Evolutionary conservation across 2,113 vertebrate species (phyloP).

Genomic region (Aphelocoma coerulescens): DNA sequence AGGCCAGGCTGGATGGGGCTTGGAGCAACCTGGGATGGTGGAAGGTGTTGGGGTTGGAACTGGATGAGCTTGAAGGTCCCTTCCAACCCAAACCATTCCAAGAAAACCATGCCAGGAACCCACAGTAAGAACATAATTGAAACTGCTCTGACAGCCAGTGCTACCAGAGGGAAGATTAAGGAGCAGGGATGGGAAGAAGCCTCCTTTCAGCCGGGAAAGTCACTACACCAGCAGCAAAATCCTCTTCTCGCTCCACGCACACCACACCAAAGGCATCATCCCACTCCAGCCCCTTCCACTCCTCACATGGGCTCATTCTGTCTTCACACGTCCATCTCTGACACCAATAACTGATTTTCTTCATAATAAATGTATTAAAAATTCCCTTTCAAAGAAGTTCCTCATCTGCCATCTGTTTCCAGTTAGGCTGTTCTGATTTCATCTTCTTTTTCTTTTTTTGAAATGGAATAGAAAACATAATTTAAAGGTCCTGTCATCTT

Average conservation of each 20-base stretch:
- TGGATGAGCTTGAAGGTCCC: not conserved
- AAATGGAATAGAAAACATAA: not conserved
- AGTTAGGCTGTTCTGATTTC: constrained; percentile 22
- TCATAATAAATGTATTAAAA: not conserved
- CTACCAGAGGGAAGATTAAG: not conserved
- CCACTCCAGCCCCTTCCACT: not conserved
- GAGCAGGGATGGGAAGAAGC: not conserved
- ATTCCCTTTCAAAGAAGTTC: not conserved
- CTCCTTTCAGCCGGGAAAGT: not conserved
- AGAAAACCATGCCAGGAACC: not conserved
- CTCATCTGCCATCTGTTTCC: constrained; percentile 52
- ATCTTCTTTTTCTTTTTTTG: not conserved
- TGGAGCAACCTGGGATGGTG: not conserved
- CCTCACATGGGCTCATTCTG: not conserved
- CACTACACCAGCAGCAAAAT: not conserved
- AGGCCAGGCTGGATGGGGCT: accelerated
- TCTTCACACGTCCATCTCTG: not conserved
- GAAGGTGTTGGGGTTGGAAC: not conserved
- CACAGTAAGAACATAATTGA: accelerated
- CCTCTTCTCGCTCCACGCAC: not conserved
- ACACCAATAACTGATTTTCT: not conserved
- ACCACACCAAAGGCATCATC: not conserved
- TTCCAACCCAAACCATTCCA: not conserved
- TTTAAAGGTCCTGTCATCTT: not conserved
- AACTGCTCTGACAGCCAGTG: not conserved